Evolutionary conservation across 1,140 invertebrate genomes (phyloP).

Genomic region (Nylanderia fulva): DNA sequence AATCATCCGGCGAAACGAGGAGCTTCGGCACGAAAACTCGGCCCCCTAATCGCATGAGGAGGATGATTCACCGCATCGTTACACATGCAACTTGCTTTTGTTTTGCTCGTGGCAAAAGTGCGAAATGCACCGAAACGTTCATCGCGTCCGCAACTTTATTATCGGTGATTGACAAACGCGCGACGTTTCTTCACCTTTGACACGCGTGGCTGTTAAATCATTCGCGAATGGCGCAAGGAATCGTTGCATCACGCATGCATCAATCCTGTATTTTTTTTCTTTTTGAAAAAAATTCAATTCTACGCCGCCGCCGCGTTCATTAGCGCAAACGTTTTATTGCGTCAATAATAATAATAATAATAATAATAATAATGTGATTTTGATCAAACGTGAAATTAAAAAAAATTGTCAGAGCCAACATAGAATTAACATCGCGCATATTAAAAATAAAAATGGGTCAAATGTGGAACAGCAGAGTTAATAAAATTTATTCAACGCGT

Average conservation of each 20-base stretch:
- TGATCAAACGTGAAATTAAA: background rate
- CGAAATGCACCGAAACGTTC: conserved; percentile 23
- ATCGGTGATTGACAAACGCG: conserved; percentile 19
- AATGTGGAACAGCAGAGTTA: background rate
- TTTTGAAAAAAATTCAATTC: background rate
- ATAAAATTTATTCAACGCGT: background rate
- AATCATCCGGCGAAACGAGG: background rate
- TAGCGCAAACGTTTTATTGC: background rate
- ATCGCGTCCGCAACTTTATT: conserved; percentile 36
- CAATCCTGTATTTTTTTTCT: background rate
- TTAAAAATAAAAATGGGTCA: conserved; percentile 45
- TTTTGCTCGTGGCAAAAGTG: background rate
- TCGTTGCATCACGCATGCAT: background rate
- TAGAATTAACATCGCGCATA: background rate
- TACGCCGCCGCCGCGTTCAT: background rate
- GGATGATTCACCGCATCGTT: conserved; percentile 31
- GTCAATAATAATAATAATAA: no score
- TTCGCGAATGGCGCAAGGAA: background rate
- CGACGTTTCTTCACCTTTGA: conserved; percentile 18
- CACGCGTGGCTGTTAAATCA: background rate
- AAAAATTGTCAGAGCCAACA: conserved; percentile 10
- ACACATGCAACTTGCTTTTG: conserved; percentile 6
- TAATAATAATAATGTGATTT: background rate
- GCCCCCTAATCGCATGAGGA: conserved; percentile 22
- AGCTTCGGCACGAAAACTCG: background rate